Percentiles rank a stretch among this genome's conserved stretches.
Conservation (phyloP, 2,888 invertebrate genomes). For the Drosophila pegasa region DNA sequence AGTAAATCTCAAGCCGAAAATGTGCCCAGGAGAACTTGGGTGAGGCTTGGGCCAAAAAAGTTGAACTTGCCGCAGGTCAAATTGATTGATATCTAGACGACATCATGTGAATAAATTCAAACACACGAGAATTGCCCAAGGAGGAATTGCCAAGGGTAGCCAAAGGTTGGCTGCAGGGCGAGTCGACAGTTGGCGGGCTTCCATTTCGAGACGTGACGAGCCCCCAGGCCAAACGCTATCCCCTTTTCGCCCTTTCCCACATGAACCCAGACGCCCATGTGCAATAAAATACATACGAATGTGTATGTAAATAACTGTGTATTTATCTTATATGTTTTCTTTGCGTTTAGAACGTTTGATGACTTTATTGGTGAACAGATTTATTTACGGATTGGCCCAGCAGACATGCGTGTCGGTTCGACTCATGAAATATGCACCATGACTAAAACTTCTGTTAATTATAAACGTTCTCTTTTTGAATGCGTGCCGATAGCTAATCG, state of each 20-base stretch:
- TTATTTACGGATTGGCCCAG: conserved; percentile 37
- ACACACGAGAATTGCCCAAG: conserved; percentile 27
- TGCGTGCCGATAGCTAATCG: conserved; percentile 15
- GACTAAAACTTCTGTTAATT: conserved; percentile 30
- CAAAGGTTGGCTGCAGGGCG: conserved; percentile 24
- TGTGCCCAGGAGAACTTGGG: conserved; percentile 1
- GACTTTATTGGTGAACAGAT: conserved; percentile 35
- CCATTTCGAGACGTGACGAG: conserved; percentile 33
- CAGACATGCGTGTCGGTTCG: conserved; percentile 40
- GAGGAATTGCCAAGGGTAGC: conserved; percentile 13
- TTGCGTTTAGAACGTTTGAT: conserved; percentile 24
- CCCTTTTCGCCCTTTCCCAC: neutral
- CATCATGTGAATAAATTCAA: conserved; percentile 35
- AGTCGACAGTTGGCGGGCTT: conserved; percentile 16
- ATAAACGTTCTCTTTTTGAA: conserved; percentile 1
- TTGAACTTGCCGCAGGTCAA: conserved; percentile 34
- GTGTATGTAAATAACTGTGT: conserved; percentile 17
- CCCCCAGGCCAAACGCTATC: conserved; percentile 13
- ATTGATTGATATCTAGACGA: conserved; percentile 66
- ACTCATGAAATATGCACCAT: conserved; percentile 38
- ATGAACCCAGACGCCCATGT: conserved; percentile 5
- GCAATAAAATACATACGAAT: conserved; percentile 22
- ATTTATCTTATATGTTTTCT: conserved; percentile 22
- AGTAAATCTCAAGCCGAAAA: conserved; percentile 5
- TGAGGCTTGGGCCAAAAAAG: conserved; percentile 15